phyloP scores from a whole-genome alignment of 2,888 invertebrate genomes.

The Xanthorhoe designata region DNA sequence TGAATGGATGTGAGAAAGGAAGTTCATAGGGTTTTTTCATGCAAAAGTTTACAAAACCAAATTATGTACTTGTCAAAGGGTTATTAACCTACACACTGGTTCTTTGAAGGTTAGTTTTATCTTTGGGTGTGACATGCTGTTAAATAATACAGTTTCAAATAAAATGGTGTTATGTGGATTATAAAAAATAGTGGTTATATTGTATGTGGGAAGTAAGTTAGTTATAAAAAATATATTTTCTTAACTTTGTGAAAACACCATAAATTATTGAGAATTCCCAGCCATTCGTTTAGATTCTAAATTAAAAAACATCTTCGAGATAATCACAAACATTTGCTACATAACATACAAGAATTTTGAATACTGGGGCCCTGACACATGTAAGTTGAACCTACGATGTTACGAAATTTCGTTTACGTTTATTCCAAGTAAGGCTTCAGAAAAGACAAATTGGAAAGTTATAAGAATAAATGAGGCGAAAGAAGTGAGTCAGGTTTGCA shows the following conservation, averaged over 20 bases:
- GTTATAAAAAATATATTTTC: not conserved
- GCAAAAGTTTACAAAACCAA: constrained; percentile 8
- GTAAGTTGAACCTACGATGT: too few species aligned
- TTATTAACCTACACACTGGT: constrained; percentile 1
- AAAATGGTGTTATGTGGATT: constrained; percentile 6
- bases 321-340: too few species aligned
- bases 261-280: not conserved
- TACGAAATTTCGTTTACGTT: too few species aligned
- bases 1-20: not conserved
- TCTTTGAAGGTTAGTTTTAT: not conserved
- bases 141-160: not conserved
- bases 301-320: not conserved
- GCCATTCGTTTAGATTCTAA: not conserved
- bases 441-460: too few species aligned
- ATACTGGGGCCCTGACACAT: too few species aligned
- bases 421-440: too few species aligned
- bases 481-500: too few species aligned
- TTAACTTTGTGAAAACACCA: not conserved
- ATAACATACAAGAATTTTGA: too few species aligned
- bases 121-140: constrained; percentile 27
- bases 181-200: not conserved
- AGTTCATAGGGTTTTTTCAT: not conserved
- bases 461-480: too few species aligned
- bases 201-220: constrained; percentile 4
- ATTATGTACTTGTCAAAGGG: constrained; percentile 3